These are phyloP conservation scores for Erithacus rubecula DNA, from an alignment of 2,797 vertebrate genomes.

Conservation along the genomic window DNA sequence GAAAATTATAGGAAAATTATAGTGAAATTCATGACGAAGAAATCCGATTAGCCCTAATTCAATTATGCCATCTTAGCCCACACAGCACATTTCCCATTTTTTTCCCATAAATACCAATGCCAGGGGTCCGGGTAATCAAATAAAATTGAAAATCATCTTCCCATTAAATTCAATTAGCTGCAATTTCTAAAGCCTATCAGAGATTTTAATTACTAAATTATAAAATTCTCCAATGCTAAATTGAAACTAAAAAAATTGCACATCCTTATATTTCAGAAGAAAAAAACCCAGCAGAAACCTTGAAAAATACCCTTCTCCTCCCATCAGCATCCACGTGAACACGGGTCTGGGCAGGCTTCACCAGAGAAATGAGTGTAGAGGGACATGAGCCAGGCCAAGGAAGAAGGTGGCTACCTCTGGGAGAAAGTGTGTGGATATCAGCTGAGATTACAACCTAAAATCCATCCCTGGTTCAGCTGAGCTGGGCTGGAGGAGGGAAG, in stretches of 20 bases:
- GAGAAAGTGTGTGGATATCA: neutral
- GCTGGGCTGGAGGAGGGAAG: neutral
- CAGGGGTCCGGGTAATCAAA: conserved; percentile 99
- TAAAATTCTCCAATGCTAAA: conserved; percentile 99
- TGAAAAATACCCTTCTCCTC: conserved; percentile 81
- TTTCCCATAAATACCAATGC: conserved; percentile 99
- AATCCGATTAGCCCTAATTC: conserved; percentile 99
- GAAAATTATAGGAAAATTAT: conserved; percentile 99
- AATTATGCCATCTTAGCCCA: conserved; percentile 99
- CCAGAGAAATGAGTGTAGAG: neutral
- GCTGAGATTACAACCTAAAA: neutral
- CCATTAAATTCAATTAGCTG: conserved; percentile 99
- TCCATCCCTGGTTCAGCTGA: neutral
- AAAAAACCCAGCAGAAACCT: conserved; percentile 80
- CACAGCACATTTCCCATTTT: conserved; percentile 99
- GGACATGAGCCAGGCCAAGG: neutral
- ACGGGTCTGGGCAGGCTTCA: neutral
- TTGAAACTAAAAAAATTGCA: conserved; percentile 95
- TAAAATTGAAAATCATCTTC: conserved; percentile 99
- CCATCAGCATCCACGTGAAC: conserved; percentile 30
- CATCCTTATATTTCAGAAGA: conserved; percentile 90
- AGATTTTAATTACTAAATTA: conserved; percentile 99
- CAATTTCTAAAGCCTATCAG: conserved; percentile 99
- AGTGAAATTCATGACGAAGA: conserved; percentile 99
- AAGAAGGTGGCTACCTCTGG: neutral